Percentiles rank a stretch among this genome's conserved stretches.
Conservation (phyloP, 2,888 invertebrate genomes). For the Aleiodes testaceus region DNA sequence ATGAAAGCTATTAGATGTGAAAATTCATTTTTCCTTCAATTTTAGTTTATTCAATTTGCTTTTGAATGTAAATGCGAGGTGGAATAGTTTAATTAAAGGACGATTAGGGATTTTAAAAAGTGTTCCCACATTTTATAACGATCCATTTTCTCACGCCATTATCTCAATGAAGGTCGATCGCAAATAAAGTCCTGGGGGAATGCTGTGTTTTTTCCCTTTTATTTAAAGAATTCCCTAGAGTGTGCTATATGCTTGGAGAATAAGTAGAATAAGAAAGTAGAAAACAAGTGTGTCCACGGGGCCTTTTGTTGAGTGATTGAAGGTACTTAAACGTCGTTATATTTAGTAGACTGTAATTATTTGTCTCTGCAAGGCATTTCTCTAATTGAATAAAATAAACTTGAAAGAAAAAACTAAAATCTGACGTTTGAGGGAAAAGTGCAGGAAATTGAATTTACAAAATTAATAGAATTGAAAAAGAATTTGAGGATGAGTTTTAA, state of each 20-base stretch:
- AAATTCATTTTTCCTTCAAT: no score
- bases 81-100: no score
- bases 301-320: constrained; percentile 15
- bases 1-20: no score
- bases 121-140: no score
- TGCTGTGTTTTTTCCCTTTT: no score
- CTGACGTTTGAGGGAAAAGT: neutral
- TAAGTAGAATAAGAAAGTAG: constrained; percentile 19
- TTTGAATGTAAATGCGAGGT: no score
- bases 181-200: no score
- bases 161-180: no score
- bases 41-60: no score
- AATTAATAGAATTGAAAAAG: neutral
- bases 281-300: constrained; percentile 15
- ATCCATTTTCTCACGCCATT: no score
- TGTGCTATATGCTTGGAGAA: constrained; percentile 15
- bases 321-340: constrained; percentile 15
- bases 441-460: neutral
- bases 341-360: constrained; percentile 17
- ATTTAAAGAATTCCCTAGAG: neutral
- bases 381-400: constrained; percentile 12
- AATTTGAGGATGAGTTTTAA: neutral
- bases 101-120: no score
- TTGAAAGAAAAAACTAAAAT: no score
- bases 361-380: constrained; percentile 17